Base-by-base conservation (phyloP, 1,140 invertebrate species). In the Calosoma granatense region DNA sequence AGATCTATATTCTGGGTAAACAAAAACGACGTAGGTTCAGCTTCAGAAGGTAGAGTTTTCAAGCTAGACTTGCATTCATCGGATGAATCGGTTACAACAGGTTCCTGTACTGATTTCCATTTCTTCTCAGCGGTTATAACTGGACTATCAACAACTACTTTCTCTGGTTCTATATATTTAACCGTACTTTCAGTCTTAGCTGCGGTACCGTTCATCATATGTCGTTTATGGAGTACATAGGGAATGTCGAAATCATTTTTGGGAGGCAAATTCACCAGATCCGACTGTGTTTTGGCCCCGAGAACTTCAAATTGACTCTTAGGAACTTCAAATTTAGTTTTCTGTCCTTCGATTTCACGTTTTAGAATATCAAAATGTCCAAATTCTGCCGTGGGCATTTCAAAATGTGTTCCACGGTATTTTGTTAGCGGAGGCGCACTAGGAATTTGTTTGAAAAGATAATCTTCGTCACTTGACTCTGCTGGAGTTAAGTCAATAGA, bases 401-500 rank as follows among this genome's bases (percentile, higher is more conserved):
- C 70, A 51, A 72, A 72, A 58, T 74, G 75, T 12, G 63, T 64
- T 0, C 68, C 64, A 21, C 66, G 63, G 23, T 69, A 72, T 55
- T 78, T 77, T 11, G 74, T 79, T 22, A 87, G 81, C 0, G 84
- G 82, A 0, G 82, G 82, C 26, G 82, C 82, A 62, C 82, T 84
- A 0, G 82, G 82, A 61, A 84, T 84, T 71, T 85, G 82, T 55
- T 82, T 79, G 61, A 83, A 84, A 30, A 85, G 79, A 60, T 84
- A 84, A 64, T 88, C 86, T 68, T 88, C 86, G 64, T 89, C 86
- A 22, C 86, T 87, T 0, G 85, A 86, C 70, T 88, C 87, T 0
- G 86, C 85, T 0, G 87, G 87, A 9, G 88, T 89, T 3, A 90
- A 71, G 66, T 90, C 88, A 59, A 92, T 89, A 0, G 87, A 90